Evolutionary conservation across 2,113 vertebrate genomes (phyloP).

Genomic region (Pseudopipra pipra): DNA sequence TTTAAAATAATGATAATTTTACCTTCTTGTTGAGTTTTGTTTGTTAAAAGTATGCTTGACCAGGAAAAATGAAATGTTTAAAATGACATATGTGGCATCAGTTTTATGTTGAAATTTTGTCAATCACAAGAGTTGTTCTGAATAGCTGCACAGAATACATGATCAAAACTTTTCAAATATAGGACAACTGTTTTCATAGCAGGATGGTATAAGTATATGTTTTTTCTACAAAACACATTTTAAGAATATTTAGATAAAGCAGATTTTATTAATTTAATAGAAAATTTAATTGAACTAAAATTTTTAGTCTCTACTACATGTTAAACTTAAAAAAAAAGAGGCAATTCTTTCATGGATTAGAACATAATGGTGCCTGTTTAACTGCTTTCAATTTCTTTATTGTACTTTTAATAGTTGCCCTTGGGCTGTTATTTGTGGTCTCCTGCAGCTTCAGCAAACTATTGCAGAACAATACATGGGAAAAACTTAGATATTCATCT

Average conservation of each 20-base stretch:
- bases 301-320: not conserved
- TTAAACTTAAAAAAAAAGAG: not conserved
- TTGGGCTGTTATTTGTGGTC: not conserved
- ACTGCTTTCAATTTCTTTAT: not conserved
- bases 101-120: not conserved
- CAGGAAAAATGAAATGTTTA: not conserved
- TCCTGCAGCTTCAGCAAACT: not conserved
- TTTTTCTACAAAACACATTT: not conserved
- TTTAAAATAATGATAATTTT: not conserved
- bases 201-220: not conserved
- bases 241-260: not conserved
- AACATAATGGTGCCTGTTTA: not conserved
- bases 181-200: not conserved
- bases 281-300: not conserved
- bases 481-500: not conserved
- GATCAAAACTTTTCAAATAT: not conserved
- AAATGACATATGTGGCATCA: not conserved
- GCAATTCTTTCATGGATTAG: not conserved
- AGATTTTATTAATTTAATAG: not conserved
- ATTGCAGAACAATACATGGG: not conserved
- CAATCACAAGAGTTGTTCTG: not conserved
- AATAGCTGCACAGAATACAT: not conserved
- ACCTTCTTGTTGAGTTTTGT: not conserved
- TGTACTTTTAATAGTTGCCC: not conserved
- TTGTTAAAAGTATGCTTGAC: not conserved